Percentiles rank a stretch among this genome's conserved stretches.
Conservation (phyloP, 1,140 invertebrate genomes). For the Coboldia fuscipes region DNA sequence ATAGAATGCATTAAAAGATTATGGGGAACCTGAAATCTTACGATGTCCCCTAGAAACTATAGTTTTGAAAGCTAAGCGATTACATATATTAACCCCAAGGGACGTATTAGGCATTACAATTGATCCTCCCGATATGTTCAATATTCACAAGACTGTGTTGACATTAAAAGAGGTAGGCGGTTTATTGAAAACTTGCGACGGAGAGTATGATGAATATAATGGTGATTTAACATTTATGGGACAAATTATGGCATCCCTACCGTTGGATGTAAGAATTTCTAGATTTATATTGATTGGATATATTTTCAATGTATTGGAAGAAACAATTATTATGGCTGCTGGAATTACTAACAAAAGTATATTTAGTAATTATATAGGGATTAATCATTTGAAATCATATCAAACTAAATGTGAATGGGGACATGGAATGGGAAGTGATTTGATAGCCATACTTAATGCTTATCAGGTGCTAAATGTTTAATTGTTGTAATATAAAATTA, state of each 20-base stretch:
- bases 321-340: conserved; percentile 71
- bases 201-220: conserved; percentile 35
- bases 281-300: conserved; percentile 78
- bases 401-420: conserved; percentile 62
- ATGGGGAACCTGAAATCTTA: conserved; percentile 51
- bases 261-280: conserved; percentile 58
- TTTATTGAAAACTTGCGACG: conserved; percentile 32
- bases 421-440: conserved; percentile 62
- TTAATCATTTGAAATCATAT: conserved; percentile 52
- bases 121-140: conserved; percentile 65
- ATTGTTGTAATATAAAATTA: too few species aligned
- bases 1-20: conserved; percentile 25
- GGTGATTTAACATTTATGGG: conserved; percentile 84
- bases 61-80: conserved; percentile 62
- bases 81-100: conserved; percentile 68
- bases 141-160: conserved; percentile 61
- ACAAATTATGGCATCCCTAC: conserved; percentile 55
- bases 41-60: conserved; percentile 62
- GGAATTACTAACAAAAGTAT: conserved; percentile 61
- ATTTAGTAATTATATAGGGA: conserved; percentile 28
- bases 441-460: conserved; percentile 58
- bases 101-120: conserved; percentile 63
- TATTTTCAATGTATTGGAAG: conserved; percentile 65
- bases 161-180: conserved; percentile 69
- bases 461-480: conserved; percentile 42